A percentile compares a stretch with the other conserved stretches of the same genome.
Conservation (phyloP, 35 echinoderm and acorn worm species). For the Anneissia japonica region DNA sequence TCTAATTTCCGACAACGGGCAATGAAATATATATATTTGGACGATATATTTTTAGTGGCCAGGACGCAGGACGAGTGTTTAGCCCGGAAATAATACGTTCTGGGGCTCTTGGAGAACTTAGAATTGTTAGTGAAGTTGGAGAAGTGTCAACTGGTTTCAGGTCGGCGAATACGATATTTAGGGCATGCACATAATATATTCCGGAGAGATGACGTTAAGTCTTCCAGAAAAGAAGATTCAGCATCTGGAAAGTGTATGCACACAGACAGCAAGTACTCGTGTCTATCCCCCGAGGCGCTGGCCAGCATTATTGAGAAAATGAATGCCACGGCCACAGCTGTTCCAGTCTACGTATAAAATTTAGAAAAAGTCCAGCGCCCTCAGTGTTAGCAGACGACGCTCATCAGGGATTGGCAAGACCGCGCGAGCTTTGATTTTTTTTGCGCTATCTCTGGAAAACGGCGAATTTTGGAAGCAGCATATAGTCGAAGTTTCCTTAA, state of each 20-base stretch:
- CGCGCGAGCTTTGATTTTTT: too few species aligned
- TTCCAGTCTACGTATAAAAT: too few species aligned
- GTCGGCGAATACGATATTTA: not conserved
- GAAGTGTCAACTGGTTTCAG: conserved; percentile 7
- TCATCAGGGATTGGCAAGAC: too few species aligned
- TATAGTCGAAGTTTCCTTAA: too few species aligned
- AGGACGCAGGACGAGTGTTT: not conserved
- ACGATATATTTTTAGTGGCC: not conserved
- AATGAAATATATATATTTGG: not conserved
- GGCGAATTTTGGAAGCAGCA: too few species aligned
- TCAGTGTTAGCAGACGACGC: too few species aligned
- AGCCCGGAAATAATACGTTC: not conserved
- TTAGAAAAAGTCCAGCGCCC: too few species aligned
- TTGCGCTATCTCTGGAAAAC: too few species aligned
- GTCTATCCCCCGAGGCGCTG: not conserved
- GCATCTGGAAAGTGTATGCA: not conserved
- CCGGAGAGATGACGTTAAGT: not conserved
- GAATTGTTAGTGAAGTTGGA: conserved; percentile 30
- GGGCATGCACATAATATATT: not conserved
- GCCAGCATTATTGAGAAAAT: too few species aligned
- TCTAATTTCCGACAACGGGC: not conserved
- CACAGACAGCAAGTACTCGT: not conserved
- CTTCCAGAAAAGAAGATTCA: conserved; percentile 24
- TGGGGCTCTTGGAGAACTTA: not conserved
- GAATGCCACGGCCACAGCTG: too few species aligned